Evolutionary conservation across 2,113 vertebrate species (phyloP).

Genomic region (Paracanthobrama guichenoti): DNA sequence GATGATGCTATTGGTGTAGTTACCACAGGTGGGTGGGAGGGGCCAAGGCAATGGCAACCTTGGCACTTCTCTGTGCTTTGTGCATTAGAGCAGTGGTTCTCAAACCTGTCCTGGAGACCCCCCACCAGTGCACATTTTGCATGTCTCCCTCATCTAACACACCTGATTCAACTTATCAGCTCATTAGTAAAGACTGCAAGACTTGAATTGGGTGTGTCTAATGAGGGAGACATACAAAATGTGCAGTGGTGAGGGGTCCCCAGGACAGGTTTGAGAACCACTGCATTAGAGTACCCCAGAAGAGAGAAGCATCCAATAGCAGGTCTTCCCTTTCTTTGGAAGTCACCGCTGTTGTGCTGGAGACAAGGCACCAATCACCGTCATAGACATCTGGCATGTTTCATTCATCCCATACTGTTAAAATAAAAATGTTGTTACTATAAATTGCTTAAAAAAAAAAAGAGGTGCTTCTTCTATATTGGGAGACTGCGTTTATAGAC

Average conservation of each 20-base stretch:
- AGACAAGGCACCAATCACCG: constrained; percentile 40
- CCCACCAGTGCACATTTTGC: no score
- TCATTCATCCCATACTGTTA: not conserved
- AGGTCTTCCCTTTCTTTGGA: constrained; percentile 31
- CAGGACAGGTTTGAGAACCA: no score
- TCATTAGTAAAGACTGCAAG: no score
- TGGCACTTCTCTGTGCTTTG: constrained; percentile 59
- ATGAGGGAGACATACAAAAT: no score
- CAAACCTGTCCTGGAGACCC: no score
- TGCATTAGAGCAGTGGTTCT: constrained; percentile 37
- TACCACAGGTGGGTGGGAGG: constrained; percentile 91
- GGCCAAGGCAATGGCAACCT: constrained; percentile 50
- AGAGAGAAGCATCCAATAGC: constrained; percentile 46
- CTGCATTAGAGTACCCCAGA: constrained; percentile 30
- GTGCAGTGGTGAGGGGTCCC: no score
- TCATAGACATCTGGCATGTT: not conserved
- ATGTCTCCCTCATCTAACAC: no score
- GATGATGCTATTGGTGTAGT: constrained; percentile 95
- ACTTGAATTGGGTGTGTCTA: no score
- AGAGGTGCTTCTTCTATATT: not conserved
- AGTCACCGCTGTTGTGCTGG: constrained; percentile 49
- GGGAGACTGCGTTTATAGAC: not conserved
- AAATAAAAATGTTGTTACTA: not conserved
- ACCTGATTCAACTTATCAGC: no score
- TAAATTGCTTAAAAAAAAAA: not conserved